These are phyloP conservation scores for Galeopsomyia nigrocyanea DNA, from an alignment of 2,888 invertebrate species.

Conservation along the genomic window DNA sequence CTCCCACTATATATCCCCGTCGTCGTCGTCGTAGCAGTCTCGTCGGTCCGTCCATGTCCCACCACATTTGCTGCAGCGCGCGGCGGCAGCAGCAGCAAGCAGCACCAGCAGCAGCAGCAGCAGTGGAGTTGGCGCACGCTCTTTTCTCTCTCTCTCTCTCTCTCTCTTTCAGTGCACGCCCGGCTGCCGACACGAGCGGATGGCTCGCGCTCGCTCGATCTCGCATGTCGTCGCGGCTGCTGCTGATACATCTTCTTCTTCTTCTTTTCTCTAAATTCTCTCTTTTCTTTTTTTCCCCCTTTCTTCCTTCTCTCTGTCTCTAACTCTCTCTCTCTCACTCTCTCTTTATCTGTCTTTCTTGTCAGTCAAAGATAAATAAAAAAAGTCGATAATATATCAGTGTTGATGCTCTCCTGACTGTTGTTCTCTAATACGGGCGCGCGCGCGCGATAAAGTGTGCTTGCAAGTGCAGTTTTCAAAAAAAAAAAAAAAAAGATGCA, in stretches of 20 bases:
- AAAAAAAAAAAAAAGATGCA: too few species aligned
- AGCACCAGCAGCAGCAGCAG: neutral
- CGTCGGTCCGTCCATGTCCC: slow-evolving; percentile 41
- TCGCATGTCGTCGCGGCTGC: slow-evolving; percentile 4
- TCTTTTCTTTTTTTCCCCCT: neutral
- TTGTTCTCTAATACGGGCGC: too few species aligned
- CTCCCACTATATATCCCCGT: slow-evolving; percentile 24
- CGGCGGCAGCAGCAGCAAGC: neutral
- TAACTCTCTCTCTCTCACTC: too few species aligned
- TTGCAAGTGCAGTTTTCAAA: too few species aligned
- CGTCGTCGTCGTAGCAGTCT: slow-evolving; percentile 6
- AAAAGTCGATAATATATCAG: too few species aligned
- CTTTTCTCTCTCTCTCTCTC: slow-evolving; percentile 41
- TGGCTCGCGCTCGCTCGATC: slow-evolving; percentile 52
- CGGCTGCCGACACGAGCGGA: slow-evolving; percentile 68
- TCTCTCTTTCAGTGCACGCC: slow-evolving; percentile 64
- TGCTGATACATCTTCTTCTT: neutral
- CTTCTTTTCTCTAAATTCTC: too few species aligned
- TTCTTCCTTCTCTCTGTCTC: neutral
- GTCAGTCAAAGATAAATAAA: neutral
- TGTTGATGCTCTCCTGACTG: too few species aligned
- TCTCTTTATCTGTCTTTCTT: neutral
- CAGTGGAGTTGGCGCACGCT: slow-evolving; percentile 12
- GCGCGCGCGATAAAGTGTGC: too few species aligned
- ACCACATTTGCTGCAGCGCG: slow-evolving; percentile 16